Evolutionary conservation across 64 coral and sea anemone genomes (phyloP).

Genomic region (Stylophora pistillata): DNA sequence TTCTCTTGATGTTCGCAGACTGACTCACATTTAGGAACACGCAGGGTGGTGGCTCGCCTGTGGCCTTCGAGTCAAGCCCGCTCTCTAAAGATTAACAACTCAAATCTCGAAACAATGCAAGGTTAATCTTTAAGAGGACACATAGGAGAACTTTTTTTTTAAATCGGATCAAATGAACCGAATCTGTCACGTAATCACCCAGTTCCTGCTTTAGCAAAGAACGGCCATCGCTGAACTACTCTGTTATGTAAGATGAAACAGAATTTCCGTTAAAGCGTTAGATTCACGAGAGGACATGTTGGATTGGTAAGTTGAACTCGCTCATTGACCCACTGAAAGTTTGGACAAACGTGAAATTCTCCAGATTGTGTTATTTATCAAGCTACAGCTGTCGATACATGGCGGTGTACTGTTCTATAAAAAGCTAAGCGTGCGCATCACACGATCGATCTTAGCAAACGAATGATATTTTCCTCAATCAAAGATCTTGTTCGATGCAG

Average conservation of each 20-base stretch:
- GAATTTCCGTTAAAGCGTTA: neutral
- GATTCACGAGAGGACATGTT: neutral
- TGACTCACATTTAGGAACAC: too few relatives aligned
- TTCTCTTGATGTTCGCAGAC: too few relatives aligned
- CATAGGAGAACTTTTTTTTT: conserved; percentile 1
- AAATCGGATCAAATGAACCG: conserved; percentile 1
- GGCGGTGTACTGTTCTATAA: neutral
- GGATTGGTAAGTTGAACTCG: conserved; percentile 11
- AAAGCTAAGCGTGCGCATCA: neutral
- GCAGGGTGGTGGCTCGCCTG: too few relatives aligned
- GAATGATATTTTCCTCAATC: neutral
- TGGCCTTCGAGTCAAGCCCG: neutral
- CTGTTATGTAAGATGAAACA: too few relatives aligned
- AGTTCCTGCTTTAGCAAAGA: neutral
- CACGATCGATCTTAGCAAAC: neutral
- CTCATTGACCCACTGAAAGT: too few relatives aligned
- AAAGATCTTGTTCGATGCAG: neutral
- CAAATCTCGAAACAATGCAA: conserved; percentile 11
- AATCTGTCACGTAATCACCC: conserved; percentile 30
- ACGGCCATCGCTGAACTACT: neutral
- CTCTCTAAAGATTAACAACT: neutral
- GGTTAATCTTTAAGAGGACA: conserved; percentile 8
- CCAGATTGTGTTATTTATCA: conserved; percentile 4
- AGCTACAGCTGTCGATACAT: conserved; percentile 9
- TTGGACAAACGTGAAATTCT: neutral